Percentiles rank a stretch among this genome's conserved stretches.
Conservation (phyloP, 30 jellyfish, hydroid and myxozoan species). For the Cassiopea andromeda region DNA sequence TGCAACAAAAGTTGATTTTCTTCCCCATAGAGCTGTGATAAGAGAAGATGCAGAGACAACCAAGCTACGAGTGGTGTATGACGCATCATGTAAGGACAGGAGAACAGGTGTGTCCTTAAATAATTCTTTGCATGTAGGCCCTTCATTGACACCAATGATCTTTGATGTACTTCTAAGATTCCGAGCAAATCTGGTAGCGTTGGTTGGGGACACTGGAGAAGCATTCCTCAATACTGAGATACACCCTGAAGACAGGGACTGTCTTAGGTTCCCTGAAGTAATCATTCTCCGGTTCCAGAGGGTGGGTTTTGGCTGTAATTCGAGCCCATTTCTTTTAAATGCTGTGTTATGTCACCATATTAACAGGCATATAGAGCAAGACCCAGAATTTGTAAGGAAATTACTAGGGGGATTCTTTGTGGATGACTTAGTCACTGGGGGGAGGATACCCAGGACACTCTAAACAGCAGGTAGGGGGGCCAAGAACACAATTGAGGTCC, state of each 20-base stretch:
- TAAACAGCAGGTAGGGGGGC: not conserved
- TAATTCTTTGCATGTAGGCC: slow-evolving; percentile 68
- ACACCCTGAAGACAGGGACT: slow-evolving; percentile 47
- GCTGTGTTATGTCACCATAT: slow-evolving; percentile 47
- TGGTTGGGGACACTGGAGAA: slow-evolving; percentile 40
- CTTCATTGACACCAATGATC: slow-evolving; percentile 26
- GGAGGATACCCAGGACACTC: slow-evolving; percentile 3
- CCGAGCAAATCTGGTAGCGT: not conserved
- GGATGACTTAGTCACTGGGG: slow-evolving; percentile 55
- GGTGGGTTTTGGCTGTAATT: too few species aligned
- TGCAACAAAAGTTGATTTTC: slow-evolving; percentile 10
- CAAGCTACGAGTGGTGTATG: slow-evolving; percentile 53
- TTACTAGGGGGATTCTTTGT: slow-evolving; percentile 55
- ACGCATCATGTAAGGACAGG: slow-evolving; percentile 42
- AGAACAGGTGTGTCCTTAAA: slow-evolving; percentile 50
- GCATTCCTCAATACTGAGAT: slow-evolving; percentile 43
- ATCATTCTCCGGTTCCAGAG: slow-evolving; percentile 1
- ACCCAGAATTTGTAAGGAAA: slow-evolving; percentile 37
- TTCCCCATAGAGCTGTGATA: slow-evolving; percentile 59
- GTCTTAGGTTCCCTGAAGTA: slow-evolving; percentile 47
- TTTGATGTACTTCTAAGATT: slow-evolving; percentile 54
- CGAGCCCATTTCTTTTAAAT: slow-evolving; percentile 10
- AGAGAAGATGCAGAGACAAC: slow-evolving; percentile 60
- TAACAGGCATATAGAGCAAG: slow-evolving; percentile 28
- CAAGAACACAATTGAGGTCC: too few species aligned